A percentile compares a stretch with the other conserved stretches of the same genome.
phyloP scores from a whole-genome alignment of 2,797 vertebrate species.

The Rhinoraja longicauda region DNA sequence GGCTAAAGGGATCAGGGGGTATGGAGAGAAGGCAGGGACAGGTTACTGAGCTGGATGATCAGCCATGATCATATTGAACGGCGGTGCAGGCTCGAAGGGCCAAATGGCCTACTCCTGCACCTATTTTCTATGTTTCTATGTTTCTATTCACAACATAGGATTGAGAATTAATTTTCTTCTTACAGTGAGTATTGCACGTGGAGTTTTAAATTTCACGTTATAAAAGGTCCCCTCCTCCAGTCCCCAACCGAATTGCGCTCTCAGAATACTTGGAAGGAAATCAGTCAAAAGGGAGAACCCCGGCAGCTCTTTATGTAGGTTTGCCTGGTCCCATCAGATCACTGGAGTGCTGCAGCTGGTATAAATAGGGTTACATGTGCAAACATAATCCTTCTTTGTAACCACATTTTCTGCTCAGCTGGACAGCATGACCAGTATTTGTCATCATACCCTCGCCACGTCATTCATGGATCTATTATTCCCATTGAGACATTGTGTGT shows the following conservation, averaged over 20 bases:
- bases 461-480: slow-evolving; percentile 66
- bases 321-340: slow-evolving; percentile 53
- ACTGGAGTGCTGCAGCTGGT: slow-evolving; percentile 56
- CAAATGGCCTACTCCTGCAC: too few relatives aligned
- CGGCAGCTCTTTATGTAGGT: neutral
- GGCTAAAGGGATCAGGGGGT: too few relatives aligned
- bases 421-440: slow-evolving; percentile 79
- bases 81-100: too few relatives aligned
- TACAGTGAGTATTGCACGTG: neutral
- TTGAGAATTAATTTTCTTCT: neutral
- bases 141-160: neutral
- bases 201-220: neutral
- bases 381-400: slow-evolving; percentile 96
- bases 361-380: slow-evolving; percentile 91
- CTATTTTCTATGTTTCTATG: too few relatives aligned
- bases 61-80: too few relatives aligned
- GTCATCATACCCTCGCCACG: slow-evolving; percentile 67
- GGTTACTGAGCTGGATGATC: too few relatives aligned
- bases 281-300: neutral
- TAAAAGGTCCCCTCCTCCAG: neutral
- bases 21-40: too few relatives aligned
- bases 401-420: slow-evolving; percentile 95
- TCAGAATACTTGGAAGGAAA: neutral
- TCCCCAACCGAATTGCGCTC: neutral
- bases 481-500: slow-evolving; percentile 64